Evolutionary conservation across 2,888 invertebrate genomes (phyloP).

Genomic region (Idaea biselata): DNA sequence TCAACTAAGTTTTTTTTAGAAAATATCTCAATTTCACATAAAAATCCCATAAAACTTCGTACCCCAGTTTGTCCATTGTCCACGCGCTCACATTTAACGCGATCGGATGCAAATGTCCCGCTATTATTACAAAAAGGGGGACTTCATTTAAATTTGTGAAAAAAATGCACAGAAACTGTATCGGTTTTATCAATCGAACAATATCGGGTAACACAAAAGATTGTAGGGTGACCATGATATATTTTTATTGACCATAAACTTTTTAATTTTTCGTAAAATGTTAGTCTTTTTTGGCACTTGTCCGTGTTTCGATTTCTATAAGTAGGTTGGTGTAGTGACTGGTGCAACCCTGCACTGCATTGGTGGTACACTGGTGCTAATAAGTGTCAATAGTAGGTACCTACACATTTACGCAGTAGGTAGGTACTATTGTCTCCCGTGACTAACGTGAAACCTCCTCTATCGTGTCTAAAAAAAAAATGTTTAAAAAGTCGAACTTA

Average conservation of each 20-base stretch:
- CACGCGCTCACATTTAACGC: slow-evolving; percentile 45
- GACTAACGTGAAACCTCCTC: no score
- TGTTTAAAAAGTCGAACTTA: no score
- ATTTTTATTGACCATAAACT: background rate
- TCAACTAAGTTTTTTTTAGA: background rate
- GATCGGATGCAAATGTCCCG: slow-evolving; percentile 66
- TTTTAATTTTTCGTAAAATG: no score
- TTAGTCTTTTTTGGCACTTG: no score
- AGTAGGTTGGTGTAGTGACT: no score
- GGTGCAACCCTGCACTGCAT: no score
- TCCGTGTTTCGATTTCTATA: no score
- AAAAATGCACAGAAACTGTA: slow-evolving; percentile 71
- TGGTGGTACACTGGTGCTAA: no score
- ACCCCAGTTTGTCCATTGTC: slow-evolving; percentile 21
- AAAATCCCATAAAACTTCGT: slow-evolving; percentile 16
- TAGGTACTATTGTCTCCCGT: no score
- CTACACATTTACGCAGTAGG: no score
- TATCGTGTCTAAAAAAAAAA: no score
- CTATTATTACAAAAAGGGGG: slow-evolving; percentile 57
- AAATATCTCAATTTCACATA: slow-evolving; percentile 3
- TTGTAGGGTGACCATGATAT: slow-evolving; percentile 44
- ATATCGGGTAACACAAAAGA: slow-evolving; percentile 58
- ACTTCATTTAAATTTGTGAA: slow-evolving; percentile 74
- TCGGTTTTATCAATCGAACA: slow-evolving; percentile 73
- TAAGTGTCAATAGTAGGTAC: no score